These are phyloP conservation scores for Carettochelys insculpta DNA, from an alignment of 2,113 vertebrate species.

Conservation along the genomic window DNA sequence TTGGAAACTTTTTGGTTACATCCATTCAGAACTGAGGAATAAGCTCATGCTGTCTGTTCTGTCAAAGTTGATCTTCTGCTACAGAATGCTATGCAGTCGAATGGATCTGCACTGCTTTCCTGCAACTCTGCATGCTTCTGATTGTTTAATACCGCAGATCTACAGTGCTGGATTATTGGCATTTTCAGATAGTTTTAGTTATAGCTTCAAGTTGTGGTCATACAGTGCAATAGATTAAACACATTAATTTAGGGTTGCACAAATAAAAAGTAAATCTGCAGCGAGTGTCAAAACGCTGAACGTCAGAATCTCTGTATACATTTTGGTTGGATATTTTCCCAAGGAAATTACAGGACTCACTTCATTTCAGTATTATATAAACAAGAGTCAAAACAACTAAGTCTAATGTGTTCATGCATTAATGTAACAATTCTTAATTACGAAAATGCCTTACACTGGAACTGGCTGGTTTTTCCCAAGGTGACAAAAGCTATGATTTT, in stretches of 20 bases:
- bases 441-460: background rate
- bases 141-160: background rate
- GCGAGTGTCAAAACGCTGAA: too few relatives aligned
- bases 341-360: too few relatives aligned
- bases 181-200: background rate
- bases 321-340: too few relatives aligned
- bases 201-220: too few relatives aligned
- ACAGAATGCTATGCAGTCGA: background rate
- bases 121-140: background rate
- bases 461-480: background rate
- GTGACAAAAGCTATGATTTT: background rate
- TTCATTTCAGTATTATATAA: too few relatives aligned
- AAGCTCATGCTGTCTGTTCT: background rate
- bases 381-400: too few relatives aligned
- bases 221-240: too few relatives aligned
- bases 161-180: background rate
- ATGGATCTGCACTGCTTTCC: background rate
- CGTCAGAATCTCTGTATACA: too few relatives aligned
- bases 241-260: too few relatives aligned
- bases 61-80: background rate
- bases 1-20: background rate
- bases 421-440: background rate
- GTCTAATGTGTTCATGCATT: background rate
- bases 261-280: too few relatives aligned
- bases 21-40: background rate